Conservation (phyloP, 2,888 invertebrate species). For the Acronicta aceris region DNA sequence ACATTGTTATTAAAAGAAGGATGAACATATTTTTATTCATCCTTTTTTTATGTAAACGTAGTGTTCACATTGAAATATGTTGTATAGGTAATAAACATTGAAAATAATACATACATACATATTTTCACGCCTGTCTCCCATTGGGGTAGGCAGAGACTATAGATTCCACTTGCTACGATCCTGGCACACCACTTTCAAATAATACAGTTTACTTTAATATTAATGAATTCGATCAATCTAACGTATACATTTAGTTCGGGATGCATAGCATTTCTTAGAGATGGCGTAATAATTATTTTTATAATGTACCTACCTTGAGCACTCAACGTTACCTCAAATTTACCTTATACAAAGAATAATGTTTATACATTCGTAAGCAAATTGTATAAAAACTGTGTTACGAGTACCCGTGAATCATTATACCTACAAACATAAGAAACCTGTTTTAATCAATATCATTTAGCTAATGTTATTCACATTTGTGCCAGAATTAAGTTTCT, state of each 20-base stretch:
- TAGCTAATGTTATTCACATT: constrained; percentile 20
- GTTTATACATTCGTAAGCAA: constrained; percentile 10
- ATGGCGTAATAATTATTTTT: constrained; percentile 18
- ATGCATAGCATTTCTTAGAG: constrained; percentile 16
- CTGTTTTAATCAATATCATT: constrained; percentile 25
- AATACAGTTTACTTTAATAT: too few relatives aligned
- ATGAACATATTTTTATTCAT: too few relatives aligned
- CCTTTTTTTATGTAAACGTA: too few relatives aligned
- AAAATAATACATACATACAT: too few relatives aligned
- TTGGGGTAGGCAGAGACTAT: too few relatives aligned
- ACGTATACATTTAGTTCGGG: background rate
- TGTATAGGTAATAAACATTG: too few relatives aligned
- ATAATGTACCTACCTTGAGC: constrained; percentile 38
- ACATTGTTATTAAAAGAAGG: too few relatives aligned
- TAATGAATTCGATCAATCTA: background rate
- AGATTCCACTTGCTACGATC: too few relatives aligned
- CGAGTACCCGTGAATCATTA: constrained; percentile 1
- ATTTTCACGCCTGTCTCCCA: too few relatives aligned
- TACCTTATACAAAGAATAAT: constrained; percentile 22
- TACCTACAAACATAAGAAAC: constrained; percentile 10
- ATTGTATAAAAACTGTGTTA: constrained; percentile 12
- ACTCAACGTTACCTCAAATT: constrained; percentile 14
- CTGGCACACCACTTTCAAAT: too few relatives aligned
- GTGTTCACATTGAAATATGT: too few relatives aligned
- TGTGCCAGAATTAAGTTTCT: constrained; percentile 45